Evolutionary conservation across 1,140 invertebrate species (phyloP).

Genomic region (Manduca sexta): DNA sequence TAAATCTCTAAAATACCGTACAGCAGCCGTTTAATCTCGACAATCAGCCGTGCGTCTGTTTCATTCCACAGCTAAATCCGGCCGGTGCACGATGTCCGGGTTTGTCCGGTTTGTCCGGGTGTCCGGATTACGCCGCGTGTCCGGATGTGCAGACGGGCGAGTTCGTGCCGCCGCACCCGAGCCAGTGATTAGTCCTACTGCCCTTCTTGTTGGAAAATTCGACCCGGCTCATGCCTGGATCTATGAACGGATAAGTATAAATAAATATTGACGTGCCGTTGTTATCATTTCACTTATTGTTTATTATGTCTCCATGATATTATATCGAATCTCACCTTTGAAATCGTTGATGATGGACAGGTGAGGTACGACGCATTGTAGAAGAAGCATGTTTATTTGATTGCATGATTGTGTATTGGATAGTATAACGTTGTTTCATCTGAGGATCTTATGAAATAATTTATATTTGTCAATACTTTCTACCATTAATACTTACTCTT

Average conservation of each 20-base stretch:
- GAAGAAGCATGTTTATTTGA: too few relatives aligned
- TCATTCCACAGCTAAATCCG: constrained; percentile 57
- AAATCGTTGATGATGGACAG: too few relatives aligned
- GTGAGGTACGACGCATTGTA: too few relatives aligned
- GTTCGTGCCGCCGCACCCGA: constrained; percentile 53
- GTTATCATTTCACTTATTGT: constrained; percentile 4
- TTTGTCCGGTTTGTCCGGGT: constrained; percentile 28
- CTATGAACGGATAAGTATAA: constrained; percentile 52
- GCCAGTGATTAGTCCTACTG: constrained; percentile 57
- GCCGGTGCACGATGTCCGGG: constrained; percentile 20
- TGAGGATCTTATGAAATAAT: too few relatives aligned
- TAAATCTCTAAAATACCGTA: constrained; percentile 44
- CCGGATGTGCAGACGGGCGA: constrained; percentile 38
- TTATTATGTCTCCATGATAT: background rate
- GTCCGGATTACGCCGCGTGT: constrained; percentile 48
- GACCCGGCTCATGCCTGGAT: constrained; percentile 41
- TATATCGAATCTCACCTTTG: too few relatives aligned
- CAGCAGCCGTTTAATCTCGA: constrained; percentile 55
- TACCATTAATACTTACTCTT: too few relatives aligned
- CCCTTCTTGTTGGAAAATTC: constrained; percentile 41
- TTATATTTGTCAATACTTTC: too few relatives aligned
- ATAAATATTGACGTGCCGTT: constrained; percentile 32
- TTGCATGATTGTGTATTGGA: too few relatives aligned
- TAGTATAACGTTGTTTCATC: too few relatives aligned
- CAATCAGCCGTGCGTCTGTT: constrained; percentile 58